Conservation (phyloP, 2,797 vertebrate species). For the Malacoctenus gilli region DNA sequence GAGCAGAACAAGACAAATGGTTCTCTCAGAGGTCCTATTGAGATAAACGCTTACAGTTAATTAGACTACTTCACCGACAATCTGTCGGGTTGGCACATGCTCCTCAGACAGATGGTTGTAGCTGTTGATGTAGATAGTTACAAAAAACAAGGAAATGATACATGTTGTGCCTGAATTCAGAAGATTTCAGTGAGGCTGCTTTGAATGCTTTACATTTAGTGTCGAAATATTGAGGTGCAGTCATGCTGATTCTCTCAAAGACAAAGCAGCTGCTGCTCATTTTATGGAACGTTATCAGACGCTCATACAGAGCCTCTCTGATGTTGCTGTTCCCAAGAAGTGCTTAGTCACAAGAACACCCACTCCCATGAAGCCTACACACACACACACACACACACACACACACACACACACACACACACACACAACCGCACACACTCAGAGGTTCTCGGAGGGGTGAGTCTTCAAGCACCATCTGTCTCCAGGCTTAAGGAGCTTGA, state of each 20-base stretch:
- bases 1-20: too few species aligned
- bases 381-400: slow-evolving; percentile 34
- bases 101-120: slow-evolving; percentile 14
- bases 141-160: slow-evolving; percentile 5
- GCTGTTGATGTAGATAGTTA: slow-evolving; percentile 2
- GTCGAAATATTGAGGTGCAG: slow-evolving; percentile 35
- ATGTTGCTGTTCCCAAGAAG: slow-evolving; percentile 45
- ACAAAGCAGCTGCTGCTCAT: slow-evolving; percentile 43
- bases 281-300: slow-evolving; percentile 51
- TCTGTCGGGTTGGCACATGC: slow-evolving; percentile 28
- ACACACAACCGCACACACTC: too few species aligned
- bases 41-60: slow-evolving; percentile 10
- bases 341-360: slow-evolving; percentile 64
- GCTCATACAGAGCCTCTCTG: slow-evolving; percentile 46
- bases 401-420: slow-evolving; percentile 48
- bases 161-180: background rate
- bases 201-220: background rate
- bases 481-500: slow-evolving; percentile 63
- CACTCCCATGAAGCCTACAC: slow-evolving; percentile 47
- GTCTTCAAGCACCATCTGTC: slow-evolving; percentile 53
- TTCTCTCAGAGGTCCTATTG: too few species aligned
- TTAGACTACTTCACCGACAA: slow-evolving; percentile 13
- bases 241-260: slow-evolving; percentile 41
- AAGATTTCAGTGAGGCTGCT: slow-evolving; percentile 9
- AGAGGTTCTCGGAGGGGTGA: slow-evolving; percentile 8